Evolutionary conservation across 2,113 vertebrate species (phyloP), one percentile per base, ranked within the genome.

Genomic region (Mohoua ochrocephala): DNA sequence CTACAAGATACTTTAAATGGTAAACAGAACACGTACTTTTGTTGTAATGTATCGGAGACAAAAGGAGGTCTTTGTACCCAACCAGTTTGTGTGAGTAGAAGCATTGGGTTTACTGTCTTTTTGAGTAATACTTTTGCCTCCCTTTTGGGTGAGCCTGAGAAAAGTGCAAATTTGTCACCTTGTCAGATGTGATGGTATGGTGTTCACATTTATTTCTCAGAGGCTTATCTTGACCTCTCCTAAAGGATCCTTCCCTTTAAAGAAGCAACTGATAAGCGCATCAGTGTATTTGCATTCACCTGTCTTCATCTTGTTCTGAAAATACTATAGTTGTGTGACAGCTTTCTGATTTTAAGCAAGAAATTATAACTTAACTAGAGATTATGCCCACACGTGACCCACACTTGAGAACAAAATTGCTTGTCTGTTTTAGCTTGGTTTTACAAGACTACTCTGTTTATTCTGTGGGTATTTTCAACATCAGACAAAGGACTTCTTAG

Each of bases 1-100:
- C 76, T 67, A 19, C 67, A 93, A 96, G 78, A 80, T 88, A 49
- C 92, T 96, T 95, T 94, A 97, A 92, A 96, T 92, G 95, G 79
- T 92, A 86, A 97, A 94, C 83, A 96, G 87, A 95, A 74, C 52
- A 78, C 39, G 56, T 86, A 89, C 5, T 0, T 79, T 85, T 1
- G 0, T 83, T 86, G 79, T 90, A 91, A 83, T 22, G 6, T 78
- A 28, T 6, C 0, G 0, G 57, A 87, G 73, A 37, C 79, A 92
- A 69, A 91, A 94, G 82, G 47, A 96, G 64, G 47, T 70, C 85
- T 85, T 67, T 60, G 8, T 78, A 45, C 54, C 54, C 47, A 67
- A 15, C 73, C 73, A 4, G 22, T 83, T 53, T 24, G 52, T 69
- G 54, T 2, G 26, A 90, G 63, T n/a, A 54, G 75, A 68, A 88